Base-by-base conservation (phyloP, 2,113 vertebrate species). In the Platycercus adscitus region DNA sequence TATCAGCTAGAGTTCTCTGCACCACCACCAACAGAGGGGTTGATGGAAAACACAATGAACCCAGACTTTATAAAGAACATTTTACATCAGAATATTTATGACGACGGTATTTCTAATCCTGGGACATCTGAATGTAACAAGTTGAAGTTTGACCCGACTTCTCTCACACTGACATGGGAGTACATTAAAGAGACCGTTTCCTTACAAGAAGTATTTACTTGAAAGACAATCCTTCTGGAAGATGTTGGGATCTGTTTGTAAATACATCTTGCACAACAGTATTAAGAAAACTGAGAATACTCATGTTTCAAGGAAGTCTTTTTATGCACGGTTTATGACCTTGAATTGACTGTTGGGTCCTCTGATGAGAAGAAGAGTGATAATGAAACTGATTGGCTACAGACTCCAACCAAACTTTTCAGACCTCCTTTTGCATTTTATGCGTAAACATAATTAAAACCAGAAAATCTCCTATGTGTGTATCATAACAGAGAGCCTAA, bases 41-140 rank as follows among this genome's bases (percentile, higher is more conserved):
- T 98, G 79, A 88, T 98, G 97, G 93, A 97, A 82, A 95, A 96
- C 18, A 87, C n/a, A 65, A 97, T 98, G 97, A 98, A 92, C 17
- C 84, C 96, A 89, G 95, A 97, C 52, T 91, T 98, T 75, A 75
- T 98, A 86, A 88, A 81, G 70, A 97, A 97, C 0, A 5, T 98
- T 90, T 92, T 98, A 80, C 97, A 91, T 11, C 98, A 98, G 66
- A 84, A 93, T 92, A 96, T 98, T 93, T 98, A 98, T 29, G 98
- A 98, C 60, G 68, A 98, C n/a, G 68, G 95, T 55, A 44, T 85
- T 70, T 89, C 66, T 13, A 70, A 92, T 55, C n/a, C 92, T 76
- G 93, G 13, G 8, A 20, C 96, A 49, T 43, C 96, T 52, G 93
- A 93, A 44, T 98, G 98, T 88, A 63, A 81, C 43, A 75, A 53